Percentiles rank a stretch among this genome's conserved stretches.
Evolutionary conservation across 2,113 vertebrate species (phyloP).

Genomic region (Trochalopteron elliotii): DNA sequence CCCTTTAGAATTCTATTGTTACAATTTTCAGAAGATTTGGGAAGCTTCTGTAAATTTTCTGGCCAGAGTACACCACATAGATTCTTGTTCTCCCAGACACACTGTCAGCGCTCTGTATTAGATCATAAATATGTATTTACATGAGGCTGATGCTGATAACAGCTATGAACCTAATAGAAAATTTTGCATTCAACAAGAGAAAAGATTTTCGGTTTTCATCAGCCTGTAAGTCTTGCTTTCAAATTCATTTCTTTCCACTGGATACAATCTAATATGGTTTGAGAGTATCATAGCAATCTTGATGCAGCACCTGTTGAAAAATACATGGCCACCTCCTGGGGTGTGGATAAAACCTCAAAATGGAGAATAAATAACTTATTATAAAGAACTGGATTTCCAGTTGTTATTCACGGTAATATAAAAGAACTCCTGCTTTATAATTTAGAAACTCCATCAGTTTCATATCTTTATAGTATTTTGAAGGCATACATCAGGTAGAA

Average conservation of each 20-base stretch:
- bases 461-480: constrained; percentile 63
- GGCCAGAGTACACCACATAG: background rate
- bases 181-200: constrained; percentile 69
- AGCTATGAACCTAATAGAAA: constrained; percentile 56
- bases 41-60: constrained; percentile 21
- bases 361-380: constrained; percentile 75
- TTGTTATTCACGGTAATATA: constrained; percentile 54
- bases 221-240: constrained; percentile 49
- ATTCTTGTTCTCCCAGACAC: constrained; percentile 12
- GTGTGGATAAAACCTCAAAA: constrained; percentile 75
- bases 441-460: constrained; percentile 65
- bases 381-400: constrained; percentile 70
- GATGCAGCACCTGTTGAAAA: constrained; percentile 33
- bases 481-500: constrained; percentile 53
- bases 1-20: background rate
- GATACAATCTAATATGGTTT: constrained; percentile 55
- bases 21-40: background rate
- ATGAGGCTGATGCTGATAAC: constrained; percentile 35
- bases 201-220: constrained; percentile 66
- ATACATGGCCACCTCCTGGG: constrained; percentile 65
- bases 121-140: constrained; percentile 73
- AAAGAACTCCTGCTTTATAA: constrained; percentile 66
- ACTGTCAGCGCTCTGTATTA: background rate
- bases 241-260: constrained; percentile 52
- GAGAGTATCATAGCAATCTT: constrained; percentile 49